Evolutionary conservation across 2,888 invertebrate species (phyloP).

Genomic region (Malacosoma neustria): DNA sequence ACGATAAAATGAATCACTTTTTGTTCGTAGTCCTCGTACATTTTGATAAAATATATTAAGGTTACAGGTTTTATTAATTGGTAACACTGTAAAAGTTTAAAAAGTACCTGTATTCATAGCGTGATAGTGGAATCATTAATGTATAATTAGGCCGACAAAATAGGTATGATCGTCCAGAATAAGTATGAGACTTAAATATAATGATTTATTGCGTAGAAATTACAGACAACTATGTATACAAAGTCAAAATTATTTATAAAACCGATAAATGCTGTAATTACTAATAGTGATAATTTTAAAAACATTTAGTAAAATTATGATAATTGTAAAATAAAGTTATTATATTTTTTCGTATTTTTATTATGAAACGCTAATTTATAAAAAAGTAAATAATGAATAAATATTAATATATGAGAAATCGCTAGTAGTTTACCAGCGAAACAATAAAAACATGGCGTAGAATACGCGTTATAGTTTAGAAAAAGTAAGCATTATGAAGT

Average conservation of each 20-base stretch:
- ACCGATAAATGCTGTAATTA: background rate
- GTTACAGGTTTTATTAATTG: background rate
- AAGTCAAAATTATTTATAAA: no score
- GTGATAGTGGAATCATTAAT: background rate
- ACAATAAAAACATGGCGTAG: background rate
- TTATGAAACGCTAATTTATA: background rate
- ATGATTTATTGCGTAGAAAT: background rate
- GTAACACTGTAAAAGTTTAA: background rate
- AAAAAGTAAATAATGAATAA: background rate
- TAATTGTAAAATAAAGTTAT: background rate
- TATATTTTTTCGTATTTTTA: background rate
- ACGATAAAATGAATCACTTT: conserved; percentile 4
- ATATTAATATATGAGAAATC: background rate
- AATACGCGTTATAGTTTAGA: background rate
- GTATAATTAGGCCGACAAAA: background rate
- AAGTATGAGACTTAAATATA: background rate
- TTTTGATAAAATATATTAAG: conserved; percentile 9
- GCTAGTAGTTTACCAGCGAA: background rate
- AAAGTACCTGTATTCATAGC: background rate
- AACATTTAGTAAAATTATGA: background rate
- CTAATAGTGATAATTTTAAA: no score
- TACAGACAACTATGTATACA: no score
- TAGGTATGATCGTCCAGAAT: background rate
- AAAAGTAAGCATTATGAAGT: background rate
- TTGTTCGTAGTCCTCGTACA: conserved; percentile 5